These are phyloP conservation scores for Cyprinodon brontotheroides DNA, from an alignment of 2,113 vertebrate genomes.

Conservation along the genomic window DNA sequence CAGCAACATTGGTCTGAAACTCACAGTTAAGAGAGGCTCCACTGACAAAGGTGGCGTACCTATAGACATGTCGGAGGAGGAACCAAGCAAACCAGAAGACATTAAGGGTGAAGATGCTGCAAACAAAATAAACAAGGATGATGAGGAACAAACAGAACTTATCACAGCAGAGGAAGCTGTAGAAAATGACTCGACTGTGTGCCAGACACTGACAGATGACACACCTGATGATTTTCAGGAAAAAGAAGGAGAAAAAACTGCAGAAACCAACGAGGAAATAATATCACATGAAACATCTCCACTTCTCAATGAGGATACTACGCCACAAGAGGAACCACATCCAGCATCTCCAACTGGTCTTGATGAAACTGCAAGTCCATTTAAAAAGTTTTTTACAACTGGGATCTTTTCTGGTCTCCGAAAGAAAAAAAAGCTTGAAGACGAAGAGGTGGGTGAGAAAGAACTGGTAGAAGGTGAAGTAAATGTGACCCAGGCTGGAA, in stretches of 20 bases:
- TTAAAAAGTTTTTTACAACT: conserved; percentile 89
- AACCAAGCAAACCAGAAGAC: conserved; percentile 62
- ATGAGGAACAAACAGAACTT: conserved; percentile 21
- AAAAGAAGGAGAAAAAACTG: conserved; percentile 41
- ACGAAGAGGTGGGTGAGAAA: conserved; percentile 68
- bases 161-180: conserved; percentile 31
- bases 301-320: conserved; percentile 13
- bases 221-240: conserved; percentile 43
- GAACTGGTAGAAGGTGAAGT: conserved; percentile 57
- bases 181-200: conserved; percentile 57
- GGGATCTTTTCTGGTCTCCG: conserved; percentile 86
- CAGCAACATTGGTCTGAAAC: conserved; percentile 89
- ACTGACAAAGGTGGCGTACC: conserved; percentile 77
- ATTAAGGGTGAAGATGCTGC: neutral
- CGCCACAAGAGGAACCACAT: conserved; percentile 23
- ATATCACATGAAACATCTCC: conserved; percentile 49
- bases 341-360: conserved; percentile 63
- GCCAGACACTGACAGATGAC: conserved; percentile 52
- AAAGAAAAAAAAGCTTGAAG: conserved; percentile 85
- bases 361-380: conserved; percentile 77
- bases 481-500: conserved; percentile 18
- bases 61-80: conserved; percentile 68
- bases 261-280: conserved; percentile 54
- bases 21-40: conserved; percentile 89
- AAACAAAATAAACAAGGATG: conserved; percentile 25